Conservation (phyloP, 37 sponge, comb jelly and placozoan genomes). For the Tethya wilhelma region DNA sequence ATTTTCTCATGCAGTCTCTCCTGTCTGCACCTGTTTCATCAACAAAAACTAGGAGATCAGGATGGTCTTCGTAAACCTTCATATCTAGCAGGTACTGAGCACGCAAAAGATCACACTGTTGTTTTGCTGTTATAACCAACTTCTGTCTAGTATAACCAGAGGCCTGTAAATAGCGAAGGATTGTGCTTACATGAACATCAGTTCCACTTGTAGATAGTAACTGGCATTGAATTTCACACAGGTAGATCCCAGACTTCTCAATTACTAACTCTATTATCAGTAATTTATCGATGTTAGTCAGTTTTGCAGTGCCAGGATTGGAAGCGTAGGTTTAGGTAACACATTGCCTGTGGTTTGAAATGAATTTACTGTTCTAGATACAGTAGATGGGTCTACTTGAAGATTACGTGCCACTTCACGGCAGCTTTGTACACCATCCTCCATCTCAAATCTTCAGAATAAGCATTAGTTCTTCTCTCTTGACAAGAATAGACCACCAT, state of each 20-base stretch:
- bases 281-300: constrained; percentile 16
- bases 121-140: neutral
- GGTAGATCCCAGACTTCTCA: constrained; percentile 24
- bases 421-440: too few species aligned
- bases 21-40: neutral
- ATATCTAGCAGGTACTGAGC: constrained; percentile 13
- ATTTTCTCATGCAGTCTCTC: neutral
- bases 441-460: too few species aligned
- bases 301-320: constrained; percentile 17
- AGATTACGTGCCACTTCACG: neutral
- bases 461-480: too few species aligned
- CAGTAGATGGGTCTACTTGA: neutral
- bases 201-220: neutral
- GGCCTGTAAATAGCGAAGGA: neutral
- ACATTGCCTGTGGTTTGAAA: constrained; percentile 20
- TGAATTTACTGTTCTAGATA: neutral
- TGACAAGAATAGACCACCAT: too few species aligned
- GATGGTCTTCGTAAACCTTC: constrained; percentile 3
- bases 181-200: constrained; percentile 22
- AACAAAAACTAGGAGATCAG: constrained; percentile 2
- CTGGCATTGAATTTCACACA: constrained; percentile 10
- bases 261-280: constrained; percentile 22
- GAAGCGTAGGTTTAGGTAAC: neutral
- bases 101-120: constrained; percentile 11
- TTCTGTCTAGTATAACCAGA: constrained; percentile 24